These are phyloP conservation scores for Drosophila paranaensis DNA, from an alignment of 2,888 invertebrate species.

Conservation along the genomic window DNA sequence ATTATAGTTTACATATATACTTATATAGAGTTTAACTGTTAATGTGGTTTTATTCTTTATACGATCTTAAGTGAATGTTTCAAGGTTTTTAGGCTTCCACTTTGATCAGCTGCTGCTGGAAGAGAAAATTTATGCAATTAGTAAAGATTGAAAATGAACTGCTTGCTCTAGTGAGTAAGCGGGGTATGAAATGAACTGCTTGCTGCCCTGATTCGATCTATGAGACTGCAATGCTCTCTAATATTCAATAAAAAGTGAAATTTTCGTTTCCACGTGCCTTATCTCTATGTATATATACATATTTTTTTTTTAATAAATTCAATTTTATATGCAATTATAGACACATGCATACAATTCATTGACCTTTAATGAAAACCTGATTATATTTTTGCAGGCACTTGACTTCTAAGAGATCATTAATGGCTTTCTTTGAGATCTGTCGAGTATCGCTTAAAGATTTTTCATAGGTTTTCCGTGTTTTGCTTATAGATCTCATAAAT, in stretches of 20 bases:
- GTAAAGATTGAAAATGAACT: not conserved
- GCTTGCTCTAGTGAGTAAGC: not conserved
- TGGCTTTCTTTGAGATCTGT: no score
- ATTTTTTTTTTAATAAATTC: no score
- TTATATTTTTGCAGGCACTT: not conserved
- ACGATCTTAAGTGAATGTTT: constrained; percentile 20
- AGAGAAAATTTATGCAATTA: not conserved
- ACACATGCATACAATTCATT: not conserved
- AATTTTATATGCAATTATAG: no score
- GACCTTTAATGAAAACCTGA: not conserved
- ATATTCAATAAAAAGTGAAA: not conserved
- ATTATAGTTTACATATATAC: constrained; percentile 18
- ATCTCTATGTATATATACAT: not conserved
- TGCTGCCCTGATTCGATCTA: not conserved
- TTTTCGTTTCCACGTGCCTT: not conserved
- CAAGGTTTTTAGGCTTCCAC: constrained; percentile 22
- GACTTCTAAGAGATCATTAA: not conserved
- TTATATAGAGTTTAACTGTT: constrained; percentile 7
- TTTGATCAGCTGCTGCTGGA: constrained; percentile 42
- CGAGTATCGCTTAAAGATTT: not conserved
- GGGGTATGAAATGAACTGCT: not conserved
- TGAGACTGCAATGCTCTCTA: not conserved
- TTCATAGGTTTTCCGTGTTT: not conserved
- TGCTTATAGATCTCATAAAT: not conserved
- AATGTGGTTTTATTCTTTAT: not conserved